phyloP scores from a whole-genome alignment of 1,140 invertebrate species.

The Drosophila pandora region DNA sequence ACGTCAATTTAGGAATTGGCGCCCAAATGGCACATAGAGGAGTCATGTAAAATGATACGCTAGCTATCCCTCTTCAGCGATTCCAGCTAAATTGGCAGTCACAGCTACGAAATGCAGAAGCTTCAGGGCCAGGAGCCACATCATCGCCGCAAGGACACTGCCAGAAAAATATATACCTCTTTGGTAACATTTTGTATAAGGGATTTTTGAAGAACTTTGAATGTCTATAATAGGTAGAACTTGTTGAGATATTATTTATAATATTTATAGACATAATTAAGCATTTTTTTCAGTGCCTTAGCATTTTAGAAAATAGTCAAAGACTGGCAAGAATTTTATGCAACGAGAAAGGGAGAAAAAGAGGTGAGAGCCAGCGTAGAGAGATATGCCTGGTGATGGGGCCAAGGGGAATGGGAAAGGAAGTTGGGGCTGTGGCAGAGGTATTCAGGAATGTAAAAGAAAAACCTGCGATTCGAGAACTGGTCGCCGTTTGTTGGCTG shows the following conservation, averaged over 20 bases:
- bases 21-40: slow-evolving; percentile 78
- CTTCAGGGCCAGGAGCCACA: slow-evolving; percentile 18
- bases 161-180: background rate
- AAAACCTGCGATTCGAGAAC: slow-evolving; percentile 72
- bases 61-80: slow-evolving; percentile 62
- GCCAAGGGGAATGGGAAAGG: slow-evolving; percentile 20
- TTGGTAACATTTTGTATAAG: background rate
- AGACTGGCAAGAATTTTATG: slow-evolving; percentile 58
- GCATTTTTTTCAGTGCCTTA: background rate
- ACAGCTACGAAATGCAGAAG: slow-evolving; percentile 1
- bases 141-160: slow-evolving; percentile 6
- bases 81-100: slow-evolving; percentile 60
- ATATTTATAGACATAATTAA: no score
- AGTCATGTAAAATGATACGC: slow-evolving; percentile 75
- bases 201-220: background rate
- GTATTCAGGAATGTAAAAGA: slow-evolving; percentile 63
- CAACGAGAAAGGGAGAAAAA: slow-evolving; percentile 39
- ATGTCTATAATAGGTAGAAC: background rate
- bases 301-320: slow-evolving; percentile 71
- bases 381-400: slow-evolving; percentile 5
- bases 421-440: slow-evolving; percentile 21
- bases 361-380: slow-evolving; percentile 17
- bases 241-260: background rate
- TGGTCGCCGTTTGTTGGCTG: slow-evolving; percentile 55
- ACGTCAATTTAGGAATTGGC: slow-evolving; percentile 76